Base-by-base conservation (phyloP, 2,113 vertebrate species). In the Antidorcas marsupialis region DNA sequence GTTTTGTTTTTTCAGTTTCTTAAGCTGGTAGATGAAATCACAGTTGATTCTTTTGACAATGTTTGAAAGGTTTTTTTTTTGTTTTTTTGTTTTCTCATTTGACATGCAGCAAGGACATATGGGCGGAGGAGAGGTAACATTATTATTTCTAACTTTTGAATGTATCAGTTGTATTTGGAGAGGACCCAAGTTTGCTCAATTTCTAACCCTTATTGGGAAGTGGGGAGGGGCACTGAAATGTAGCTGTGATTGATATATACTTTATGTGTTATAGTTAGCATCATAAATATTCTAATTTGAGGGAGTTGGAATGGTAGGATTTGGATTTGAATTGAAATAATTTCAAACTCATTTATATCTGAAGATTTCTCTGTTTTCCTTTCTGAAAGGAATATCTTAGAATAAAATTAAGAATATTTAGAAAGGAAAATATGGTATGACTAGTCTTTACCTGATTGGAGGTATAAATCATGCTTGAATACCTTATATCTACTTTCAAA, bases 71-170 rank as follows among this genome's bases (percentile, higher is more conserved):
- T 98, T 99, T 99, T 99, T 99, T 99, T 99, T 95, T 87, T 76
- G 39, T 93, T 94, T 97, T 96, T 96, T 93, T 97, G 99, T 99
- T 99, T 99, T 99, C 99, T 99, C 99, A 99, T 99, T 99, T 99
- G 99, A 99, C 99, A 99, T 99, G 99, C 99, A 99, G 99, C 99
- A 98, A 99, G 99, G 99, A 99, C 99, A 99, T 99, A 99, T 99
- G 99, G 99, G 99, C 99, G 99, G 99, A 99, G 99, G 99, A 99
- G 99, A 99, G 99, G 99, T 99, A 99, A 99, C 99, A 99, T 97
- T 97, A 98, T 98, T 98, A 98, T 99, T 98, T 99, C 98, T 99
- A 99, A 99, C 98, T 99, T 99, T 99, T 98, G 98, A 98, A 98
- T 99, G 98, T 99, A 96, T 98, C 98, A 98, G 97, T 99, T 99